Base-by-base conservation (phyloP, 2,888 invertebrate species). In the Heteromurus nitidus region DNA sequence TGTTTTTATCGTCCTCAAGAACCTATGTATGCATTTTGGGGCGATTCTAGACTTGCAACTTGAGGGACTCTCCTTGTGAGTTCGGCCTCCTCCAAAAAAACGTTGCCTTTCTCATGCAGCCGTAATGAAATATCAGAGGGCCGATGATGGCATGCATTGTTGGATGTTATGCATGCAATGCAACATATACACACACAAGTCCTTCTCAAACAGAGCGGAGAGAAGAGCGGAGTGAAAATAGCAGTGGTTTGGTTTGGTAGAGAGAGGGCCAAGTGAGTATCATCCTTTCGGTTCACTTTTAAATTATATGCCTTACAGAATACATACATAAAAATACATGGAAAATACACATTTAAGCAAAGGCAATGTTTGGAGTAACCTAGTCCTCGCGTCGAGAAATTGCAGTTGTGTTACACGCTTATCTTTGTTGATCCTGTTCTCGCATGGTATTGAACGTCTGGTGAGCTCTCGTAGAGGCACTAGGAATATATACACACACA, bases 11-110 rank as follows among this genome's bases (percentile, higher is more conserved):
- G n/a, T n/a, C n/a, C n/a, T n/a, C n/a, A n/a, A n/a, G n/a, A n/a
- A n/a, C n/a, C n/a, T n/a, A n/a, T n/a, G n/a, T n/a, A n/a, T n/a
- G n/a, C n/a, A n/a, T n/a, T n/a, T n/a, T n/a, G n/a, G n/a, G n/a
- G n/a, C n/a, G n/a, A n/a, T n/a, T n/a, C n/a, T n/a, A n/a, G n/a
- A n/a, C n/a, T n/a, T n/a, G n/a, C n/a, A n/a, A n/a, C n/a, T n/a
- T n/a, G n/a, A n/a, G n/a, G n/a, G n/a, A n/a, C n/a, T n/a, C n/a
- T n/a, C n/a, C n/a, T n/a, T n/a, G n/a, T n/a, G n/a, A n/a, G n/a
- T 65, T 65, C 65, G 65, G 65, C 65, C 65, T 65, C 42, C 65
- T 65, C n/a, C 11, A 9, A 36, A 60, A 60, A 18, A 24, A 60
- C 24, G 24, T 65, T 42, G 31, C 65, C 44, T 42, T 30, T 18